Percentiles rank a stretch among this genome's conserved stretches.
phyloP scores from a whole-genome alignment of 2,113 vertebrate genomes.

The pig (Sus scrofa) region T2T-Sscrofa CM000825.6:54013001-54013500 shows the following conservation, averaged over 20 bases:
- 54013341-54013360: not conserved
- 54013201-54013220: constrained; percentile 80
- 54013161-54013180: constrained; percentile 77
- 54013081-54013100: constrained; percentile 79
- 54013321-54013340: not conserved
- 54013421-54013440: constrained; percentile 77
- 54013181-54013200: constrained; percentile 79
- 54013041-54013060: constrained; percentile 78
- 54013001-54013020: constrained; percentile 15
- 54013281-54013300: constrained; percentile 45
- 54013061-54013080: constrained; percentile 83
- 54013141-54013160: constrained; percentile 82
- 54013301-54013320: not conserved
- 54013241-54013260: constrained; percentile 47
- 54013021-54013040: constrained; percentile 72
- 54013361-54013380: constrained; percentile 43
- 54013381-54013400: constrained; percentile 8
- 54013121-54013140: constrained; percentile 81
- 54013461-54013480: constrained; percentile 75
- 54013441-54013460: constrained; percentile 66
- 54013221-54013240: not conserved
- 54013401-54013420: constrained; percentile 59
- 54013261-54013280: constrained; percentile 17
- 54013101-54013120: constrained; percentile 76
- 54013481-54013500: not conserved